Evolutionary conservation across 2,113 vertebrate species (phyloP), one percentile per base, ranked within the genome.

Genomic region (Oceanodroma tethys): DNA sequence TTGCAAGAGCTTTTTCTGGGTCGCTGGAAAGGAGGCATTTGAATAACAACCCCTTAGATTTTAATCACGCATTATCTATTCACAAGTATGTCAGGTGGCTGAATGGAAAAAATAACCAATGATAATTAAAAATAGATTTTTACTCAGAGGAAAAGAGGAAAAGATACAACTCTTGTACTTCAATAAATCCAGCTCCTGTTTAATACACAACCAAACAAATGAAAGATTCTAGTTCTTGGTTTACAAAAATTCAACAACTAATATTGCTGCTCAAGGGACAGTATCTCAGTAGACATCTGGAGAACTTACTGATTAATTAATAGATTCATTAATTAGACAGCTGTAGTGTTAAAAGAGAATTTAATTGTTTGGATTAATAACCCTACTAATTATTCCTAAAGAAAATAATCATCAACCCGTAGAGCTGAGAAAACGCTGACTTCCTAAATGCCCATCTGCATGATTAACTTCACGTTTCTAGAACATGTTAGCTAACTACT

Each of bases 311-410:
- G 95, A 98, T 98, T 98, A 98, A 98, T 98, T 98, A 98, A 98
- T 93, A 97, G 91, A 97, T 96, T 97, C 81, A 90, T 97, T 98
- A 98, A 97, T 96, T 97, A 96, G 96, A 97, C 96, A 98, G 95
- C 93, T 98, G 85, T 96, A 98, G 76, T 95, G 92, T 95, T 97
- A 95, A 89, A 95, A 98, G 81, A 96, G 16, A 97, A 98, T 93
- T 95, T 97, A 98, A 97, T 98, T 98, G 97, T 98, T 98, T 97
- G 95, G 94, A 98, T 98, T 98, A 98, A 98, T 98, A 98, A 97
- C 95, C 89, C 90, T 93, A 89, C 88, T 98, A 98, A 98, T 98
- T 98, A 98, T 96, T 98, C 94, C 79, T 97, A 96, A 97, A 79
- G 88, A 97, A 98, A 98, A 95, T 95, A 86, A 97, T 95, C 93